Percentiles rank a stretch among this genome's conserved stretches.
Conservation (phyloP, 2,797 vertebrate genomes). For the Aplochiton taeniatus region DNA sequence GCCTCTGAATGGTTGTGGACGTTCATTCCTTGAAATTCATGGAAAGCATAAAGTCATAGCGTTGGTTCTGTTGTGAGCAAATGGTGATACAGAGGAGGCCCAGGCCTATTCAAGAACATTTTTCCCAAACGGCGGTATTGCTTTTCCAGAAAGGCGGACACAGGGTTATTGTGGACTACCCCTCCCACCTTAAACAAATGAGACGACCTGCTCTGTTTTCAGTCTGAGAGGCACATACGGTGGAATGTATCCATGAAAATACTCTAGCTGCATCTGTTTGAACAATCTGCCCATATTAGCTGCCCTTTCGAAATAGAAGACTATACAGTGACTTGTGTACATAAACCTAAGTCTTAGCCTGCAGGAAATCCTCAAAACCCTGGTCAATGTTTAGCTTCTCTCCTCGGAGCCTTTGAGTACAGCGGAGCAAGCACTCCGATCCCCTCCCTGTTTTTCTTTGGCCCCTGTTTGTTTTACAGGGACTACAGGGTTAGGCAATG, state of each 20-base stretch:
- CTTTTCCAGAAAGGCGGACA: slow-evolving; percentile 34
- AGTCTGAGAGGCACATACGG: background rate
- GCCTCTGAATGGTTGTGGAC: background rate
- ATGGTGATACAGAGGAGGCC: slow-evolving; percentile 30
- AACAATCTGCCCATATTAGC: slow-evolving; percentile 22
- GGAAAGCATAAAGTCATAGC: background rate
- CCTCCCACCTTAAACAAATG: slow-evolving; percentile 45
- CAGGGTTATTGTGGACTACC: slow-evolving; percentile 37
- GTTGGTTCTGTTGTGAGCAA: slow-evolving; percentile 5
- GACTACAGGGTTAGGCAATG: slow-evolving; percentile 33
- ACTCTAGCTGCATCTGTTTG: background rate
- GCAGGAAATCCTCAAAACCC: slow-evolving; percentile 34
- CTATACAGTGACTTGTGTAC: slow-evolving; percentile 15
- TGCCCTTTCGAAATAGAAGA: slow-evolving; percentile 3
- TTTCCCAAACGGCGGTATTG: slow-evolving; percentile 33
- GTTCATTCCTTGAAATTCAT: background rate
- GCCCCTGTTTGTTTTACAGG: slow-evolving; percentile 48
- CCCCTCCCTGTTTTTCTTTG: slow-evolving; percentile 45
- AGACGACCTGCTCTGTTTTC: slow-evolving; percentile 33
- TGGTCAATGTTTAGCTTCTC: slow-evolving; percentile 48
- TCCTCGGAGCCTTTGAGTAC: slow-evolving; percentile 31
- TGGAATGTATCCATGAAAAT: slow-evolving; percentile 17
- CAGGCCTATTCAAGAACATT: slow-evolving; percentile 42
- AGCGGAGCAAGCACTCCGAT: slow-evolving; percentile 18
- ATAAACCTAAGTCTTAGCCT: slow-evolving; percentile 28